phyloP scores from a whole-genome alignment of 2,113 vertebrate species.

The Pionites leucogaster region DNA sequence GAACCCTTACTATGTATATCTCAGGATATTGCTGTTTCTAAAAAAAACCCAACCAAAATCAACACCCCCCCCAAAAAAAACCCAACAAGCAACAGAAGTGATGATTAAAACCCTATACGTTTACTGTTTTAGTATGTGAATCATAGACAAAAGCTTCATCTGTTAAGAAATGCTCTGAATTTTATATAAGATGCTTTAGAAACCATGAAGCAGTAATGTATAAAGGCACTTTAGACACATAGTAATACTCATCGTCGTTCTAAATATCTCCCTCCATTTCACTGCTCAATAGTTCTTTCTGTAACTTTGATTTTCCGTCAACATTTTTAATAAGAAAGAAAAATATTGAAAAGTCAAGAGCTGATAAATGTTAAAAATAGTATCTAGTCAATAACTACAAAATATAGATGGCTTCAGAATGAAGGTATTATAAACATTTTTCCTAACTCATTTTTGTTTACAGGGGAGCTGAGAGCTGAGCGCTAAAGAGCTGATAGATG shows the following conservation, averaged over 20 bases:
- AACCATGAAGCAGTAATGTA: not conserved
- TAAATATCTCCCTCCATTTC: not conserved
- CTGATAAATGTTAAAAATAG: not conserved
- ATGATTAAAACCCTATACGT: not conserved
- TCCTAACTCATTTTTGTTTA: not conserved
- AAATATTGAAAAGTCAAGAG: not conserved
- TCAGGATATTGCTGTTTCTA: not conserved
- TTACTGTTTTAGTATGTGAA: not conserved
- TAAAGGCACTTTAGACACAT: not conserved
- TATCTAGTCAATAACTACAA: not conserved
- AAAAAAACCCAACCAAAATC: not conserved
- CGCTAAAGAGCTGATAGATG: not conserved
- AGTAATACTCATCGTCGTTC: not conserved
- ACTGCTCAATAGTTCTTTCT: not conserved
- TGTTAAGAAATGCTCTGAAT: not conserved
- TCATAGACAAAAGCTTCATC: not conserved
- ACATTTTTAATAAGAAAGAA: constrained; percentile 6
- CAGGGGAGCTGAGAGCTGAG: not conserved
- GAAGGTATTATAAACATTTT: not conserved
- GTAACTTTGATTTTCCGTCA: not conserved
- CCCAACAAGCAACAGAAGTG: not conserved
- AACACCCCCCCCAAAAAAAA: not conserved
- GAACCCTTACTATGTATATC: not conserved
- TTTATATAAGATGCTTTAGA: not conserved
- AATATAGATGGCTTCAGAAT: not conserved